phyloP scores from a whole-genome alignment of 30 jellyfish, hydroid and myxozoan genomes.

The Clytia hemisphaerica region DNA sequence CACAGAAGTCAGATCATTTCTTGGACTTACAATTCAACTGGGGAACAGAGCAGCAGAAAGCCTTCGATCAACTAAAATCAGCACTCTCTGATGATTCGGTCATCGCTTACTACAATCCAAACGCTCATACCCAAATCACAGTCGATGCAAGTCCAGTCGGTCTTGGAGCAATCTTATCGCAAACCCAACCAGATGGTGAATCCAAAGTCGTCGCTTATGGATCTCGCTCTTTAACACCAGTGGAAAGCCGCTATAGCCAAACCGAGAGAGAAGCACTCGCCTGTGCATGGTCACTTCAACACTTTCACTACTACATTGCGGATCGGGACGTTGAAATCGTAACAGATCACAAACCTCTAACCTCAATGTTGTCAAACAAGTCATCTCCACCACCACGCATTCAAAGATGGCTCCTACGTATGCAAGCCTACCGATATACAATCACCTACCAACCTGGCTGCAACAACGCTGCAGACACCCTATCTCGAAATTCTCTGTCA shows the following conservation, averaged over 20 bases:
- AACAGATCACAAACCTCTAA: constrained; percentile 36
- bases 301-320: constrained; percentile 13
- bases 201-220: constrained; percentile 14
- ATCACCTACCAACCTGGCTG: constrained; percentile 6
- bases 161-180: constrained; percentile 51
- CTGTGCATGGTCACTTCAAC: constrained; percentile 8
- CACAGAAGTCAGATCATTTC: constrained; percentile 42
- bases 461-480: constrained; percentile 9
- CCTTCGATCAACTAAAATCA: constrained; percentile 29
- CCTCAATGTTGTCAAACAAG: neutral
- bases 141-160: constrained; percentile 62
- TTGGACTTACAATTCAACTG: constrained; percentile 48
- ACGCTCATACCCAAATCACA: constrained; percentile 26
- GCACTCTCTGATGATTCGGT: constrained; percentile 2
- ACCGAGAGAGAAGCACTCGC: constrained; percentile 37
- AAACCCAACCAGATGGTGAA: constrained; percentile 28
- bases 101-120: constrained; percentile 27
- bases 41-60: constrained; percentile 35
- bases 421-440: constrained; percentile 2
- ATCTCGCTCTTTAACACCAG: neutral
- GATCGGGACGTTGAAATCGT: constrained; percentile 23
- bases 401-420: constrained; percentile 20
- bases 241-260: constrained; percentile 15
- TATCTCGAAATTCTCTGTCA: constrained; percentile 11
- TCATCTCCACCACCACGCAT: constrained; percentile 33